Evolutionary conservation across 2,888 invertebrate genomes (phyloP).

Genomic region (Eristalinus aeneus): DNA sequence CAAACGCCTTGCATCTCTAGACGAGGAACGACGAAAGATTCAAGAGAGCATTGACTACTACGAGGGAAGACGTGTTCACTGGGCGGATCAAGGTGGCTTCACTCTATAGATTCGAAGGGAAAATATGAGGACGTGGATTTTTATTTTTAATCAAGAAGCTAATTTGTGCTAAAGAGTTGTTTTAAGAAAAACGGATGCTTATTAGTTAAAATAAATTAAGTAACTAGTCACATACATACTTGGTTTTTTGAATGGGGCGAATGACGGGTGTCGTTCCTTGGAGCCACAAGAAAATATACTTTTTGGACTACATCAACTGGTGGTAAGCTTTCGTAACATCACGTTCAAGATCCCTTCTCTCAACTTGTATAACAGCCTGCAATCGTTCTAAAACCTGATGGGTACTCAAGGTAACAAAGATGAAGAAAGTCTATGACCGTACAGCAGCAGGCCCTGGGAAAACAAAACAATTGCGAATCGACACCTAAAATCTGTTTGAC

Average conservation of each 20-base stretch:
- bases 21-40: slow-evolving; percentile 81
- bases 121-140: not conserved
- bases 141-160: not conserved
- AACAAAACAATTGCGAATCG: no score
- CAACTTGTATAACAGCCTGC: no score
- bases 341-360: no score
- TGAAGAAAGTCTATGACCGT: no score
- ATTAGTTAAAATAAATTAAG: not conserved
- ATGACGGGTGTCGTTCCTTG: no score
- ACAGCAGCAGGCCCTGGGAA: no score
- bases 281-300: no score
- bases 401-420: no score
- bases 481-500: no score
- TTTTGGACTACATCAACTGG: no score
- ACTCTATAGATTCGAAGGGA: slow-evolving; percentile 73
- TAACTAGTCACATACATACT: not conserved
- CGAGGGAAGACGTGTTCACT: slow-evolving; percentile 86
- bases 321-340: no score
- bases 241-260: not conserved
- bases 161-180: not conserved
- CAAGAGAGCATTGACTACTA: slow-evolving; percentile 85
- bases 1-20: slow-evolving; percentile 81
- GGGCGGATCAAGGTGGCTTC: slow-evolving; percentile 83
- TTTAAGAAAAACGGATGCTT: not conserved
- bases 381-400: no score